A percentile compares a stretch with the other conserved stretches of the same genome.
phyloP scores from a whole-genome alignment of 35 echinoderm and acorn worm species.

The Lytechinus variegatus region DNA sequence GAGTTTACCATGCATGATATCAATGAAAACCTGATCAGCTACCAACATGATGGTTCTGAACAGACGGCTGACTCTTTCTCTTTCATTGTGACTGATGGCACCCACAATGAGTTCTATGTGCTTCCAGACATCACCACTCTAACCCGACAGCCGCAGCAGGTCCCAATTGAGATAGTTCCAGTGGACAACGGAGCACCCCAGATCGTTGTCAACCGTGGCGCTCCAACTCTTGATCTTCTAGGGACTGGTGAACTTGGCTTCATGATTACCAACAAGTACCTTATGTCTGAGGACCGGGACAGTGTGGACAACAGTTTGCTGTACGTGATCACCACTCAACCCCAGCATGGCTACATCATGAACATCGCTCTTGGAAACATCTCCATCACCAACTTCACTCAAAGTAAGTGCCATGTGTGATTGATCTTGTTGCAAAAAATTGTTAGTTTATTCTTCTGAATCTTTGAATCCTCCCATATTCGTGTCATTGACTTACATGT shows the following conservation, averaged over 20 bases:
- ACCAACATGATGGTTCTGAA: slow-evolving; percentile 97
- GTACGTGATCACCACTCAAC: slow-evolving; percentile 86
- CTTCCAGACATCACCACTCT: slow-evolving; percentile 69
- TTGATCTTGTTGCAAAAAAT: not conserved
- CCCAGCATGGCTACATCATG: slow-evolving; percentile 88
- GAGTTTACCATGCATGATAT: slow-evolving; percentile 94
- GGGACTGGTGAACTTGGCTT: slow-evolving; percentile 86
- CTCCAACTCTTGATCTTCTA: slow-evolving; percentile 76
- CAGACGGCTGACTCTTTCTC: slow-evolving; percentile 89
- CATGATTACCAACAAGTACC: slow-evolving; percentile 97
- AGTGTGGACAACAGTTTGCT: slow-evolving; percentile 71
- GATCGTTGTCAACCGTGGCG: slow-evolving; percentile 92
- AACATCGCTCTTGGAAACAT: slow-evolving; percentile 78
- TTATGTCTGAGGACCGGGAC: slow-evolving; percentile 91
- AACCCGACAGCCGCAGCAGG: slow-evolving; percentile 83
- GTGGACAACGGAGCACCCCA: slow-evolving; percentile 96
- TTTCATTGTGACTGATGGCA: slow-evolving; percentile 95
- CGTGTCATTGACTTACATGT: too few species aligned
- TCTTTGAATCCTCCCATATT: too few species aligned
- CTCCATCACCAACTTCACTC: slow-evolving; percentile 97
- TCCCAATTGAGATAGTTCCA: slow-evolving; percentile 76
- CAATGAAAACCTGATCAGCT: slow-evolving; percentile 96
- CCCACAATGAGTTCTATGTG: slow-evolving; percentile 93
- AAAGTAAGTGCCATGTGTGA: slow-evolving; percentile 75
- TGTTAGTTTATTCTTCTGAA: not conserved